A percentile compares a stretch with the other conserved stretches of the same genome.
phyloP scores from a whole-genome alignment of 2,888 invertebrate genomes.

The Lasioglossum oenotherae region DNA sequence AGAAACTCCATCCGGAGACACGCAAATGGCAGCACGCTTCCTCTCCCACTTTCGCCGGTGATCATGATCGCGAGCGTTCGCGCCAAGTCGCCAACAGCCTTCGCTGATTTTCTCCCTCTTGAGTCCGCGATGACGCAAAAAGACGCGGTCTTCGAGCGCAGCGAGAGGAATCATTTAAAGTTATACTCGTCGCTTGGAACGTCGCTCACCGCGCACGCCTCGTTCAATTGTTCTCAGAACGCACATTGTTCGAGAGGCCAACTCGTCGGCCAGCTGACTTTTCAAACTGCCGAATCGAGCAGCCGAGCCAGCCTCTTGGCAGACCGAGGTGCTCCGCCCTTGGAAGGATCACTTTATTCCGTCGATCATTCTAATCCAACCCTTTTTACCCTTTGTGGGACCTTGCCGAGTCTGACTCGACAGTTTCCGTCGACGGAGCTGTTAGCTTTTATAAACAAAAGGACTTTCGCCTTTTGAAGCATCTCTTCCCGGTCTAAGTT shows the following conservation, averaged over 20 bases:
- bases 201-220: constrained; percentile 46
- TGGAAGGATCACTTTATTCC: background rate
- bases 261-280: constrained; percentile 66
- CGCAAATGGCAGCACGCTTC: constrained; percentile 8
- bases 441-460: background rate
- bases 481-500: background rate
- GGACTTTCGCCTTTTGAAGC: background rate
- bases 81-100: constrained; percentile 38
- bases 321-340: background rate
- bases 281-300: constrained; percentile 61
- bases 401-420: background rate
- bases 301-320: constrained; percentile 28
- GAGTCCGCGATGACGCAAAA: constrained; percentile 17
- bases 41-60: constrained; percentile 35
- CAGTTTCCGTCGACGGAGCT: background rate
- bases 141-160: constrained; percentile 43
- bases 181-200: constrained; percentile 45
- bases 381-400: background rate
- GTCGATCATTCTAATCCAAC: background rate
- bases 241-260: constrained; percentile 68
- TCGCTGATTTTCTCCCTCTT: constrained; percentile 24
- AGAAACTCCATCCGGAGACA: background rate
- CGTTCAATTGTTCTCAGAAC: constrained; percentile 64
- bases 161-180: constrained; percentile 47
- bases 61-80: constrained; percentile 53